phyloP scores from a whole-genome alignment of 1,140 invertebrate genomes.

The Magallana gigas region DNA sequence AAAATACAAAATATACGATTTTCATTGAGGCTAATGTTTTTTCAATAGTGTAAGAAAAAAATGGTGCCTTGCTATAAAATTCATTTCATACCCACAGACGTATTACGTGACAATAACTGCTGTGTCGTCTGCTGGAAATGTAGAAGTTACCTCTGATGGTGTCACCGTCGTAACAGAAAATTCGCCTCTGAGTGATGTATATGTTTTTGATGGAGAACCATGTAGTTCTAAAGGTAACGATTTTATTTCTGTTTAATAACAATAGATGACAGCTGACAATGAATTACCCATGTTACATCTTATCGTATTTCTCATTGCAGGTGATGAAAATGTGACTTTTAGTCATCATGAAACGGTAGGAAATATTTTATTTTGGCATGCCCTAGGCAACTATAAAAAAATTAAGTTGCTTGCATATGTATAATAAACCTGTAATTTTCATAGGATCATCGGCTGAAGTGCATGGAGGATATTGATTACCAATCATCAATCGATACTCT shows the following conservation, averaged over 20 bases:
- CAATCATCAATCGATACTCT: constrained; percentile 18
- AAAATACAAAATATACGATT: background rate
- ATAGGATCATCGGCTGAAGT: constrained; percentile 42
- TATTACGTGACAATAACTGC: constrained; percentile 60
- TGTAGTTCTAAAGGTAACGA: constrained; percentile 42
- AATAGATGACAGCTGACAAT: too few relatives aligned
- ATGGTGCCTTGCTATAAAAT: too few relatives aligned
- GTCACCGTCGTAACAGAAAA: constrained; percentile 51
- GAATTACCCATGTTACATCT: too few relatives aligned
- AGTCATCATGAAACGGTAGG: constrained; percentile 47
- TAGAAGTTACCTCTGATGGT: constrained; percentile 58
- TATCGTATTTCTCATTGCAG: too few relatives aligned
- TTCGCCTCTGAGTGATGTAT: background rate
- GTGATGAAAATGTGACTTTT: constrained; percentile 12
- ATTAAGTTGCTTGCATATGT: background rate
- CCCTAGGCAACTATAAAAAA: background rate
- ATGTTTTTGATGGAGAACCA: constrained; percentile 45
- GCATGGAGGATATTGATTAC: constrained; percentile 36
- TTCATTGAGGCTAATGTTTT: background rate
- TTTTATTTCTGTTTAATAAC: constrained; percentile 4
- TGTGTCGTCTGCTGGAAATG: constrained; percentile 44
- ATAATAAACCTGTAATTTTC: background rate
- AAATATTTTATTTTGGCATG: background rate
- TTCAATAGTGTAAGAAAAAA: background rate
- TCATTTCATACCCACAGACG: constrained; percentile 16